Evolutionary conservation across 2,797 vertebrate genomes (phyloP), one percentile per base, ranked within the genome.

Genomic region (Sebastes glaucus): DNA sequence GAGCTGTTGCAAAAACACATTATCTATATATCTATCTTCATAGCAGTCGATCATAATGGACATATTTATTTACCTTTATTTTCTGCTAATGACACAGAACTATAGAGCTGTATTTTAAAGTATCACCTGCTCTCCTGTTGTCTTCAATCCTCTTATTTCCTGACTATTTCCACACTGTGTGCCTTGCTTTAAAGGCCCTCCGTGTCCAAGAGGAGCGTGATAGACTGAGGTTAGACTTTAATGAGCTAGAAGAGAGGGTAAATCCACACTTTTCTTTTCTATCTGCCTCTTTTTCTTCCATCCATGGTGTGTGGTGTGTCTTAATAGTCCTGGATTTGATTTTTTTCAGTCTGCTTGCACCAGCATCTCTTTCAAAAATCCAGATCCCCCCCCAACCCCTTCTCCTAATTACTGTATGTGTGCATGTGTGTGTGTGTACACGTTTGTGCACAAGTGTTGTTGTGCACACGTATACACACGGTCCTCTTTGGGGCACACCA

Each of bases 161-260:
- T 93, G 81, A 87, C 84, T 86, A 63, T 91, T 92, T 88, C 92
- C 86, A 89, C 72, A 90, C 87, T 93, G 87, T 95, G 90, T 95
- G 92, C 93, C 92, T 96, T 94, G 85, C 92, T 95, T 95, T 95
- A 84, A 97, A 97, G 96, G 96, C 95, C 85, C 94, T 93, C 93
- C 95, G 92, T 93, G 92, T 95, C 89, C 96, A 96, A 94, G 96
- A 96, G 89, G 96, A 97, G 89, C 96, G 96, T 90, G 95, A 96
- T 96, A 97, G 96, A 92, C 96, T 97, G 96, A 97, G 95, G 95
- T 97, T 96, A 96, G 96, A 96, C 84, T 96, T 91, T 93, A 94
- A 95, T 97, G 96, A 97, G 94, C 96, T 97, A 96, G 96, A 97
- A 89, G 96, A 97, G 95, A 97, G 96, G 96, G 96, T 97, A 97